Conservation (phyloP, 2,113 vertebrate genomes). For the Camelus bactrianus region DNA sequence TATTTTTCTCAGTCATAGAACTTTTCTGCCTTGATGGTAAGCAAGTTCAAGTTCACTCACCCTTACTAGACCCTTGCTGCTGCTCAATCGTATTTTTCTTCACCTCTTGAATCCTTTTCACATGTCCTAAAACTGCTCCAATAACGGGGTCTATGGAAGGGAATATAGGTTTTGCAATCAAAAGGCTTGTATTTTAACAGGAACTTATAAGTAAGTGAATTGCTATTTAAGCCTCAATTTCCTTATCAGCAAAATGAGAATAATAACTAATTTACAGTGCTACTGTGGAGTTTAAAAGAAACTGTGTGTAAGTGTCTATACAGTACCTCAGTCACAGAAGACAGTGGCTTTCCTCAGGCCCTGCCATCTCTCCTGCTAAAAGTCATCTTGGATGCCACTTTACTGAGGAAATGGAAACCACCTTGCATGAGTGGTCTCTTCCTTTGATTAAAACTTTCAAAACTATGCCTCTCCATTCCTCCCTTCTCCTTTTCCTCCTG, state of each 20-base stretch:
- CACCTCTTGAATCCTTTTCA: background rate
- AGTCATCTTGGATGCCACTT: background rate
- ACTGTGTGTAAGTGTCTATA: background rate
- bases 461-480: background rate
- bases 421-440: background rate
- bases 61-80: background rate
- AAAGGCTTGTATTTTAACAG: background rate
- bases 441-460: background rate
- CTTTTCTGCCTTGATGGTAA: background rate
- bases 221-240: background rate
- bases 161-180: background rate
- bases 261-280: background rate
- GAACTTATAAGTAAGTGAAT: background rate
- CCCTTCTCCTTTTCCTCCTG: background rate
- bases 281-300: background rate
- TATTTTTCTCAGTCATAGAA: background rate
- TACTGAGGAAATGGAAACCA: background rate
- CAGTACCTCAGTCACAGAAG: background rate
- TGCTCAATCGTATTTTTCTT: background rate
- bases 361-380: background rate
- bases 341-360: background rate
- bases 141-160: background rate
- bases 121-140: background rate
- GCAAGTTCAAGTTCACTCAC: background rate
- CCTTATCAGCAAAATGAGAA: background rate